Conservation (phyloP, 1,140 invertebrate species). For the Zophobas morio region DNA sequence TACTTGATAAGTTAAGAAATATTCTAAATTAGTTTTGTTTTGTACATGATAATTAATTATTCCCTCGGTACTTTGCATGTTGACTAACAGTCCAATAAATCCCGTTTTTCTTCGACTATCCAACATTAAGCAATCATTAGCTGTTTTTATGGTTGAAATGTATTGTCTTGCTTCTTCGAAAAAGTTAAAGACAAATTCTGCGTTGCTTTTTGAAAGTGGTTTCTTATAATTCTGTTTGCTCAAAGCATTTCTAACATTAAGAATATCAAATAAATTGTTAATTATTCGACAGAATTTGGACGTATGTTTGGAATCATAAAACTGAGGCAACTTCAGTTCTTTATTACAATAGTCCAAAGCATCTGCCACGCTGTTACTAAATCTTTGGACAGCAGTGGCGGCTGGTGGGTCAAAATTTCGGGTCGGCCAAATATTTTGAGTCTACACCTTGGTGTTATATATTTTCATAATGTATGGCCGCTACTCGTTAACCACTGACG, state of each 20-base stretch:
- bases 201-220: constrained; percentile 14
- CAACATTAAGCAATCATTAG: neutral
- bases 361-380: constrained; percentile 57
- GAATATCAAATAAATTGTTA: constrained; percentile 58
- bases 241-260: constrained; percentile 32
- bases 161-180: constrained; percentile 15
- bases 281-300: constrained; percentile 56
- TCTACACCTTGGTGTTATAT: no score
- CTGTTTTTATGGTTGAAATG: neutral
- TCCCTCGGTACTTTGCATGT: neutral
- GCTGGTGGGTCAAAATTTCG: no score
- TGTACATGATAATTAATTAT: no score
- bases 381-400: neutral
- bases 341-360: constrained; percentile 55
- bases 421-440: no score
- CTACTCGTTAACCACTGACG: no score
- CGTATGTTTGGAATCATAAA: constrained; percentile 49
- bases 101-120: neutral
- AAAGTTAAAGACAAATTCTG: constrained; percentile 9
- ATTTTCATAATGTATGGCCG: no score
- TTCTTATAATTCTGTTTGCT: constrained; percentile 9
- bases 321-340: constrained; percentile 49
- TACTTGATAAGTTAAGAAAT: neutral
- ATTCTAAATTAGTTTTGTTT: neutral
- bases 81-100: neutral